These are phyloP conservation scores for Trachemys scripta DNA, from an alignment of 2,113 vertebrate genomes.

Conservation along the genomic window DNA sequence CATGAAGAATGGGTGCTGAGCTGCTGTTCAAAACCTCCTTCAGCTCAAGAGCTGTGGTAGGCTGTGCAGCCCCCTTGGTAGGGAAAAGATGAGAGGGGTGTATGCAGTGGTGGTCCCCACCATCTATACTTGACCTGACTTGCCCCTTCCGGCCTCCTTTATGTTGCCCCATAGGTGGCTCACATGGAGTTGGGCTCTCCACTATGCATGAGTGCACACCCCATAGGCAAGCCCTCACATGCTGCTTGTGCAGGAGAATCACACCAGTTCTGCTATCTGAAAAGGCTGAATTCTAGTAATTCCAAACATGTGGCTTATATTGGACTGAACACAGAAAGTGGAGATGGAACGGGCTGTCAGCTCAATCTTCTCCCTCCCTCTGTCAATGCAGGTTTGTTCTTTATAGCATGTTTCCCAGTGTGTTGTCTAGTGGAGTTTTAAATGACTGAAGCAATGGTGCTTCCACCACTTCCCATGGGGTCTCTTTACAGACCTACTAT, in stretches of 20 bases:
- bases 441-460: not conserved
- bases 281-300: not conserved
- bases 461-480: not conserved
- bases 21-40: not conserved
- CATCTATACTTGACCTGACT: not conserved
- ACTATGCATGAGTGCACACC: rapidly evolving
- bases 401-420: not conserved
- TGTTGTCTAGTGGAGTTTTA: not conserved
- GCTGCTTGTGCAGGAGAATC: not conserved
- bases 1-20: rapidly evolving
- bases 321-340: not conserved
- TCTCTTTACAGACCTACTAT: not conserved
- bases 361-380: not conserved
- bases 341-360: not conserved
- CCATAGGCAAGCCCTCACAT: not conserved
- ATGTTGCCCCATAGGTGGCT: not conserved
- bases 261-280: not conserved
- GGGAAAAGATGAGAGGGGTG: not conserved
- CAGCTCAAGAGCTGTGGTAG: rapidly evolving
- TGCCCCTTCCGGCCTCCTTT: not conserved
- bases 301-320: not conserved
- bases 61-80: not conserved
- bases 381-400: not conserved
- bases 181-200: not conserved
- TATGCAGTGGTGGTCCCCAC: rapidly evolving